Evolutionary conservation across 2,113 vertebrate species (phyloP), one percentile per base, ranked within the genome.

Genomic region (Lates calcarifer): DNA sequence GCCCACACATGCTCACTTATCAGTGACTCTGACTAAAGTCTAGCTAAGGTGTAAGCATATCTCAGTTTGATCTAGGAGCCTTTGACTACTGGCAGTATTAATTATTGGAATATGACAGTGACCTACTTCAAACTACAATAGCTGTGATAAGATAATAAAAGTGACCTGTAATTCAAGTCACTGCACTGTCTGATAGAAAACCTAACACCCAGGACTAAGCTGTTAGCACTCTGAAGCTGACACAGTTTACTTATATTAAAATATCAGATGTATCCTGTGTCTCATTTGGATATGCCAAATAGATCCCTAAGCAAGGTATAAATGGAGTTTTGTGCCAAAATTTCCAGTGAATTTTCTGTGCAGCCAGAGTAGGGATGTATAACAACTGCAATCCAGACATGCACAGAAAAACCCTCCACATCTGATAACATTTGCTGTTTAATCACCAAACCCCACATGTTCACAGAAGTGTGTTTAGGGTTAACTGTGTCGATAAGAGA

Each of bases 1-100:
- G 17, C 22, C 22, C 49, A 63, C 47, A 47, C 57, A 67, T 20
- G 18, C 31, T 62, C 31, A 18, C 13, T 33, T 71, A 84, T 82
- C 68, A 49, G 64, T 35, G 37, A 24, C 37, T 1, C 26, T 39
- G 18, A 39, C 41, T 28, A 2, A 56, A 3, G 20, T 43, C 10
- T 12, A 33, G 17, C 4, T 51, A 56, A 68, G 49, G n/a, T 69
- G 43, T 31, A 70, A 74, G 56, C 66, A 8, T 43, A 65, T 55
- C 43, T 63, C 18, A 20, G 26, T 8, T 1, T 57, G 35, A 79
- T 2, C 13, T 10, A 2, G 56, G 39, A 87, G 63, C 33, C 33
- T 75, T 51, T 47, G 24, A 20, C 5, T 20, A 47, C 22, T 24
- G 24, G 12, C 43, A 5, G 24, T 1, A 24, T 43, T 43, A 0